Conservation (phyloP, 1,140 invertebrate genomes). For the Littorina saxatilis region DNA sequence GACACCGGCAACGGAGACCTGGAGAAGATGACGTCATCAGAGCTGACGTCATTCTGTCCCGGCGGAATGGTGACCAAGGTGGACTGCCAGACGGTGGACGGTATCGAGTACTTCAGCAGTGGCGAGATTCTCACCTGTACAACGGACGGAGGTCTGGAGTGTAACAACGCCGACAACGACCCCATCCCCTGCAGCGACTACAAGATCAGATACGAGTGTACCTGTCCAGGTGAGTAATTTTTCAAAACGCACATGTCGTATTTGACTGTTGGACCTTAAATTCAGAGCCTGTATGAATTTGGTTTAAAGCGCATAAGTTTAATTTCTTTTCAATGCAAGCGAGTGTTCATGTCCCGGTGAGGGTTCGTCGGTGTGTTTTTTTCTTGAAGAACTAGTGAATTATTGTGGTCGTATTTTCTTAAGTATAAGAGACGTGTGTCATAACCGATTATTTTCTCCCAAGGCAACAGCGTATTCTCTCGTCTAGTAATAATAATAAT, state of each 20-base stretch:
- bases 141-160: conserved; percentile 51
- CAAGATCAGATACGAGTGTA: conserved; percentile 74
- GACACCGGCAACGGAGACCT: conserved; percentile 47
- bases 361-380: too few species aligned
- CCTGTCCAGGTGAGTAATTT: conserved; percentile 60
- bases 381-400: too few species aligned
- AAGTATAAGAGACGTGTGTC: too few species aligned
- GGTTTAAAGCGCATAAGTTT: too few species aligned
- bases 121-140: conserved; percentile 57
- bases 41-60: conserved; percentile 50
- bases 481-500: too few species aligned
- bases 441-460: too few species aligned
- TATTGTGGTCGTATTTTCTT: too few species aligned
- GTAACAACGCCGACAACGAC: conserved; percentile 55
- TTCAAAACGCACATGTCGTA: not conserved
- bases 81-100: conserved; percentile 53
- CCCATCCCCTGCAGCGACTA: conserved; percentile 71
- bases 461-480: too few species aligned
- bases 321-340: too few species aligned
- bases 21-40: conserved; percentile 49
- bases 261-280: too few species aligned
- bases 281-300: too few species aligned
- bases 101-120: conserved; percentile 48
- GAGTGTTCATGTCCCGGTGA: too few species aligned
- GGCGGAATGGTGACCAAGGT: conserved; percentile 54